Conservation (phyloP, 2,797 vertebrate species). For the Hypotaenidia philippensis region DNA sequence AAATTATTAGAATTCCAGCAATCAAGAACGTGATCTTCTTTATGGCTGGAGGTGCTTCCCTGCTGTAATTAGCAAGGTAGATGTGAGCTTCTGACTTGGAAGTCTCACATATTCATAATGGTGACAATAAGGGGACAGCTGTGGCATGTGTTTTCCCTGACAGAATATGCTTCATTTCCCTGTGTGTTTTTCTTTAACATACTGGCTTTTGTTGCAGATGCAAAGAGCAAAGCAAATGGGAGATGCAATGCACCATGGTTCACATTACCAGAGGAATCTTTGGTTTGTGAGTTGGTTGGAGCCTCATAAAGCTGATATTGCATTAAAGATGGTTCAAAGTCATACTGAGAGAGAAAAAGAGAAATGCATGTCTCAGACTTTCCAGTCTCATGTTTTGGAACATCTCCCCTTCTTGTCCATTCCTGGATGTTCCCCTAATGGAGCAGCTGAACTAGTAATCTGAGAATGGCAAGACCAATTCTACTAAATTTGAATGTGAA, state of each 20-base stretch:
- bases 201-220: neutral
- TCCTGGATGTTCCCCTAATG: neutral
- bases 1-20: constrained; percentile 58
- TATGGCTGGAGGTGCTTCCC: constrained; percentile 32
- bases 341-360: neutral
- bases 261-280: neutral
- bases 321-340: constrained; percentile 9
- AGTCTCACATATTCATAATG: neutral
- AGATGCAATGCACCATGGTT: neutral
- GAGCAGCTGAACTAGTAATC: constrained; percentile 26
- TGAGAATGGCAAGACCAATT: constrained; percentile 28
- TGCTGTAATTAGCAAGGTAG: neutral
- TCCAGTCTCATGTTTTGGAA: constrained; percentile 18
- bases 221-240: neutral
- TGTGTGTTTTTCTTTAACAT: neutral
- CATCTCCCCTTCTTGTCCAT: neutral
- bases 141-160: neutral
- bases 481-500: constrained; percentile 22
- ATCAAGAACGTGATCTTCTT: constrained; percentile 24
- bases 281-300: neutral
- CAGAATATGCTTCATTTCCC: neutral
- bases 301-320: neutral
- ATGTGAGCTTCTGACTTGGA: neutral
- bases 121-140: neutral
- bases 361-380: neutral